These are phyloP conservation scores for Zoanthus solanderi DNA, from an alignment of 92 coral and sea anemone genomes.

Conservation along the genomic window DNA sequence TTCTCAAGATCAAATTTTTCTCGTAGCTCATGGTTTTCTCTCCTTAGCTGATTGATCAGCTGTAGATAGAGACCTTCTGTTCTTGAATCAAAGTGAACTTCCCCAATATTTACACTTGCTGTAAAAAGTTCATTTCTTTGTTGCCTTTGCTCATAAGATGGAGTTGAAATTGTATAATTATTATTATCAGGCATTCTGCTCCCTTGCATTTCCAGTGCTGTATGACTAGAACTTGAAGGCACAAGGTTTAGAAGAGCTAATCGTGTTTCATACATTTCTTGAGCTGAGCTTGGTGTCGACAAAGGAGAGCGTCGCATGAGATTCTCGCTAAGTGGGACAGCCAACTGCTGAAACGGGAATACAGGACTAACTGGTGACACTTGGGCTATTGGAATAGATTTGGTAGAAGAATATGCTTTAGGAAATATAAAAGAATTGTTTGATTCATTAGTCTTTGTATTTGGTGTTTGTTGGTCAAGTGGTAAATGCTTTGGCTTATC, in stretches of 20 bases:
- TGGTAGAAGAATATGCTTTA: slow-evolving; percentile 61
- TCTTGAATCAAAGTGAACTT: slow-evolving; percentile 29
- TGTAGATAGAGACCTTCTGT: slow-evolving; percentile 74
- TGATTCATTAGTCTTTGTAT: slow-evolving; percentile 40
- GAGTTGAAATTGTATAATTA: background rate
- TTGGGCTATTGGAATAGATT: slow-evolving; percentile 81
- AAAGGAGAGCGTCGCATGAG: slow-evolving; percentile 61
- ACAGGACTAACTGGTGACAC: slow-evolving; percentile 85
- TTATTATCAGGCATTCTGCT: background rate
- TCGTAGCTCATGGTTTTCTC: slow-evolving; percentile 79
- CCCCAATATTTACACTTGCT: background rate
- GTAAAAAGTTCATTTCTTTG: slow-evolving; percentile 14
- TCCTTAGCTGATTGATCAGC: slow-evolving; percentile 69
- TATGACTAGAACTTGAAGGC: slow-evolving; percentile 48
- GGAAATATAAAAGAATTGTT: slow-evolving; percentile 40
- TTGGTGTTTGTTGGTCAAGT: slow-evolving; percentile 23
- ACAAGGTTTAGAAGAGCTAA: slow-evolving; percentile 91
- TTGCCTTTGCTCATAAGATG: slow-evolving; percentile 6
- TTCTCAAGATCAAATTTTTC: slow-evolving; percentile 84
- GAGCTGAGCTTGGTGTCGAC: slow-evolving; percentile 82
- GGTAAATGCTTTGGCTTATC: slow-evolving; percentile 33
- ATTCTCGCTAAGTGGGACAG: slow-evolving; percentile 50
- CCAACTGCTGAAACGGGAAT: slow-evolving; percentile 36
- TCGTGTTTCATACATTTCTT: slow-evolving; percentile 96
- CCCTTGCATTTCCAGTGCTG: background rate